phyloP scores from a whole-genome alignment of 2,888 invertebrate species.

The Epsilonema sp. region DNA sequence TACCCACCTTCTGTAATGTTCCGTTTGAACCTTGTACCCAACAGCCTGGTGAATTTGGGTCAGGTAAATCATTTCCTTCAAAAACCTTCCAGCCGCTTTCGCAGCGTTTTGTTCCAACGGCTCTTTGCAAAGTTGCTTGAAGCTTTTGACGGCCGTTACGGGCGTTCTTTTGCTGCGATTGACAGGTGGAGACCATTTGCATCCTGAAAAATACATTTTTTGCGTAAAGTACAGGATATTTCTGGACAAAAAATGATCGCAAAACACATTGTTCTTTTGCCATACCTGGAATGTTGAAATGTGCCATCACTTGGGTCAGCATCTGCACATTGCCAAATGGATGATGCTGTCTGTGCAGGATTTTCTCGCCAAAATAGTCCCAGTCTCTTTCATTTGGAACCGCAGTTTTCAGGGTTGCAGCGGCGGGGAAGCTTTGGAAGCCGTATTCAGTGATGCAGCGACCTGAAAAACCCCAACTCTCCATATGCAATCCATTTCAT shows the following conservation, averaged over 20 bases:
- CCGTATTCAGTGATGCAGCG: slow-evolving; percentile 91
- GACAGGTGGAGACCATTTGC: too few species aligned
- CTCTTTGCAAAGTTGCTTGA: too few species aligned
- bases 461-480: not conserved
- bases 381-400: not conserved
- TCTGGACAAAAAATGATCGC: too few species aligned
- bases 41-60: slow-evolving; percentile 71
- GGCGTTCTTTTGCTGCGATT: too few species aligned
- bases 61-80: slow-evolving; percentile 45
- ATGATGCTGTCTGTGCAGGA: slow-evolving; percentile 61
- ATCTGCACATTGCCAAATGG: slow-evolving; percentile 43
- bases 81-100: too few species aligned
- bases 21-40: slow-evolving; percentile 45
- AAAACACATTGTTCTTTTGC: too few species aligned
- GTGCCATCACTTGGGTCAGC: slow-evolving; percentile 16
- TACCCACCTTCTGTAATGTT: slow-evolving; percentile 22
- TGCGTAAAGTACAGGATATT: too few species aligned
- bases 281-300: slow-evolving; percentile 13
- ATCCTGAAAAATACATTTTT: too few species aligned
- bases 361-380: slow-evolving; percentile 1
- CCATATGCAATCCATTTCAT: too few species aligned
- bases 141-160: too few species aligned
- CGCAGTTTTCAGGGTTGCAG: slow-evolving; percentile 40
- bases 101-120: too few species aligned
- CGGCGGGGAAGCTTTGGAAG: slow-evolving; percentile 64